phyloP scores from a whole-genome alignment of 2,113 vertebrate genomes.

The Odocoileus virginianus region DNA sequence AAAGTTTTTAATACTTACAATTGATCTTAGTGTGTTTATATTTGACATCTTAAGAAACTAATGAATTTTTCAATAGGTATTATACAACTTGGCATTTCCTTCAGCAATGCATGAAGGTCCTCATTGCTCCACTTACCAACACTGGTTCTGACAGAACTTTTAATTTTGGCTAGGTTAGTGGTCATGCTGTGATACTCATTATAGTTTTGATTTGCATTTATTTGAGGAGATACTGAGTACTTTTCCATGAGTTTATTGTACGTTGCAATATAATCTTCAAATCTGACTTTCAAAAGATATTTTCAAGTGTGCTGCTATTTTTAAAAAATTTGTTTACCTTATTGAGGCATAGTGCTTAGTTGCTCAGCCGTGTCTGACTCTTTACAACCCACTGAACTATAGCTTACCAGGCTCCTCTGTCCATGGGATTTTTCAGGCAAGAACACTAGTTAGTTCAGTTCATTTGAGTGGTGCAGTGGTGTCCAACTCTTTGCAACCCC shows the following conservation, averaged over 20 bases:
- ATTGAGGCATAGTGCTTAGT: not conserved
- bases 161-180: not conserved
- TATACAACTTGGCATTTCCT: not conserved
- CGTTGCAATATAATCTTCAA: not conserved
- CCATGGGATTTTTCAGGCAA: not conserved
- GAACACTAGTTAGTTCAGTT: not conserved
- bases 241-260: not conserved
- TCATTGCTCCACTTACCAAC: not conserved
- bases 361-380: not conserved
- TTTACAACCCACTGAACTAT: not conserved
- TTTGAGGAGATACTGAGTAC: not conserved
- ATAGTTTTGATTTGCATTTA: not conserved
- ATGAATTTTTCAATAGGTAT: not conserved
- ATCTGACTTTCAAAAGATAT: not conserved
- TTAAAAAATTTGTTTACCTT: not conserved
- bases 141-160: not conserved
- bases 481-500: not conserved
- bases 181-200: not conserved
- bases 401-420: not conserved
- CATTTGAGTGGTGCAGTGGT: not conserved
- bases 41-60: not conserved
- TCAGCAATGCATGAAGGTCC: not conserved
- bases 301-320: not conserved
- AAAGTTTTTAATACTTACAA: not conserved
- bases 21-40: not conserved